These are phyloP conservation scores for Hydrozoanthus gracilis DNA, from an alignment of 92 coral and sea anemone genomes.

Conservation along the genomic window DNA sequence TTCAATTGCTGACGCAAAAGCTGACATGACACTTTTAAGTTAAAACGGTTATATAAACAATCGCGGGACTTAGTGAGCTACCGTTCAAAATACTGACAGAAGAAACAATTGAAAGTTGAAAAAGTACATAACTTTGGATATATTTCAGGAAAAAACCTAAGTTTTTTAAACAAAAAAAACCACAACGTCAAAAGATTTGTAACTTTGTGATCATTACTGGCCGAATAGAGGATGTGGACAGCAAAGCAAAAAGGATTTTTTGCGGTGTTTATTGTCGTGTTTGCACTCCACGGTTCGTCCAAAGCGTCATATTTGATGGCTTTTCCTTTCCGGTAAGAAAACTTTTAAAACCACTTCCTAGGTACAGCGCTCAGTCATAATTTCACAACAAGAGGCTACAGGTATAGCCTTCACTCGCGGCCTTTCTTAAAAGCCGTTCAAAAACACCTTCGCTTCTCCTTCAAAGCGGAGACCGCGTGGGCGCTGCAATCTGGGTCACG, in stretches of 20 bases:
- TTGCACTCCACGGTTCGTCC: conserved; percentile 3
- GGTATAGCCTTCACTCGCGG: too few species aligned
- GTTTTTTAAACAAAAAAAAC: neutral
- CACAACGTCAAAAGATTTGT: neutral
- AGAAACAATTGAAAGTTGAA: neutral
- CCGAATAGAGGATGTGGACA: neutral
- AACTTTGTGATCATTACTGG: neutral
- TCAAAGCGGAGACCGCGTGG: too few species aligned
- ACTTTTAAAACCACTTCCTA: neutral
- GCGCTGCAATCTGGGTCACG: too few species aligned
- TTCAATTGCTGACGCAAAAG: neutral
- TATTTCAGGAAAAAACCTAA: neutral
- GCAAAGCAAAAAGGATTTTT: neutral
- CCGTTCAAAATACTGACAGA: neutral
- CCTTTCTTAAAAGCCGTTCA: too few species aligned
- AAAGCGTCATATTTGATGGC: conserved; percentile 11
- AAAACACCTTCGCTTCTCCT: too few species aligned
- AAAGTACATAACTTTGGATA: neutral
- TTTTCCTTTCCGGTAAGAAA: conserved; percentile 35
- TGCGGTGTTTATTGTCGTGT: neutral
- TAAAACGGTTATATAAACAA: neutral
- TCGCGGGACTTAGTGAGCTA: neutral
- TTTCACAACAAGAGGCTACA: too few species aligned
- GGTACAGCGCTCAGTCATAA: neutral
- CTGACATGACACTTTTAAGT: conserved; percentile 1